Evolutionary conservation across 1,140 invertebrate species (phyloP), one percentile per base, ranked within the genome.

Genomic region (Diorhabda sublineata): DNA sequence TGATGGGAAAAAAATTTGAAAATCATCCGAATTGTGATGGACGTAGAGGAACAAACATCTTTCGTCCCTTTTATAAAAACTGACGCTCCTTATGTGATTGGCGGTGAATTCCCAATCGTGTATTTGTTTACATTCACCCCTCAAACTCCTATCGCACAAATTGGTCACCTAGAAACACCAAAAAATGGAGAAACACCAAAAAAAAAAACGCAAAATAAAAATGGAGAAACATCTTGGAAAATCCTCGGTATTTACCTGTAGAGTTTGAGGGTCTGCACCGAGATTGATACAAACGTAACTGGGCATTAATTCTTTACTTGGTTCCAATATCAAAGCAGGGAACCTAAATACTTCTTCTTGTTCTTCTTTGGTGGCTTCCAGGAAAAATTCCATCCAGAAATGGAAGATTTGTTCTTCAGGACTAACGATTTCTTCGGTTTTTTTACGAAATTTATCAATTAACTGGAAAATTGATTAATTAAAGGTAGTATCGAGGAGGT

Each of bases 301-400:
- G 3, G 97, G 96, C 90, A 98, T 93, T 73, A 90, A 92, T 44
- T 94, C 90, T 83, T 97, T 96, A 59, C 90, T 94, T 42, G 95
- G 94, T 83, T 99, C 98, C 66, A 97, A 83, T 74, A 99, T 90
- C 41, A 98, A 83, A 52, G 94, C 93, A 59, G 95, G 95, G 88
- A 97, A 97, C 74, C 94, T 83, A 69, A 97, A 96, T 41, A 11
- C 57, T 57, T 69, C 90, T 61, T 89, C 88, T 71, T 90, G 87
- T 75, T 90, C 88, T 42, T 85, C 84, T 78, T 92, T 92, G 11
- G 91, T 96, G 3, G 96, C 96, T 83, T 98, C 97, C 4, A 95
- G 87, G 81, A 99, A 99, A 84, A 97, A 99, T 76, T 99, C 98
- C 87, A 98, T 96, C 97, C 97, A 99, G 83, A 99, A 99, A 74